phyloP scores from a whole-genome alignment of 35 echinoderm and acorn worm genomes.

The Stichopus chloronotus region DNA sequence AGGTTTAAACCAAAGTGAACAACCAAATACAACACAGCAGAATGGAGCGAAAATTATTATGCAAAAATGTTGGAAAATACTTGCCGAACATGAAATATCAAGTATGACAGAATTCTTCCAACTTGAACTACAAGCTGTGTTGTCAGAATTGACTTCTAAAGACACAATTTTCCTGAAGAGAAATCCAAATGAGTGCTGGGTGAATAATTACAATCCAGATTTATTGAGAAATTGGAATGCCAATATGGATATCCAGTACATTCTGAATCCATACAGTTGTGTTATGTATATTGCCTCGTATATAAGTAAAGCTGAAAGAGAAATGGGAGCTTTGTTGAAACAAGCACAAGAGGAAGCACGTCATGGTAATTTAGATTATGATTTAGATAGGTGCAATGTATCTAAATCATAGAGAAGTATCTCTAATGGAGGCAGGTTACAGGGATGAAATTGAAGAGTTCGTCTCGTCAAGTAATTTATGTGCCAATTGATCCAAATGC shows the following conservation, averaged over 20 bases:
- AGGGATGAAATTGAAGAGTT: not conserved
- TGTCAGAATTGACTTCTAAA: constrained; percentile 21
- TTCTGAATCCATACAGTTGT: constrained; percentile 61
- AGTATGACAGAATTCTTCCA: constrained; percentile 37
- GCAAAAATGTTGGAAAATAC: not conserved
- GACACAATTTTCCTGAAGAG: constrained; percentile 48
- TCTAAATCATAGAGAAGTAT: constrained; percentile 2
- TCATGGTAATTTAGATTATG: constrained; percentile 26
- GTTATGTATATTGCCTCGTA: constrained; percentile 74
- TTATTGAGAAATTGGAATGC: constrained; percentile 73
- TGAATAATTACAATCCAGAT: constrained; percentile 69
- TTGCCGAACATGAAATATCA: not conserved
- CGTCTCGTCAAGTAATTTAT: not conserved
- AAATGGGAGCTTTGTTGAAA: constrained; percentile 63
- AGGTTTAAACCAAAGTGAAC: not conserved
- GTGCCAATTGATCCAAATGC: not conserved
- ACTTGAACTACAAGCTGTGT: constrained; percentile 49
- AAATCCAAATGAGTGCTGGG: constrained; percentile 51
- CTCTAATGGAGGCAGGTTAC: not conserved
- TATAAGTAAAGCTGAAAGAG: constrained; percentile 79
- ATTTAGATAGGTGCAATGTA: not conserved
- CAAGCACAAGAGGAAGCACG: constrained; percentile 35
- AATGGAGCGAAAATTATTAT: not conserved
- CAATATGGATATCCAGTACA: constrained; percentile 74
- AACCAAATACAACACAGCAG: too few species aligned